Percentiles rank a stretch among this genome's conserved stretches.
These are phyloP conservation scores for Drosophila subobscura DNA, from an alignment of 1,140 invertebrate genomes.

Conservation along the genomic window DNA sequence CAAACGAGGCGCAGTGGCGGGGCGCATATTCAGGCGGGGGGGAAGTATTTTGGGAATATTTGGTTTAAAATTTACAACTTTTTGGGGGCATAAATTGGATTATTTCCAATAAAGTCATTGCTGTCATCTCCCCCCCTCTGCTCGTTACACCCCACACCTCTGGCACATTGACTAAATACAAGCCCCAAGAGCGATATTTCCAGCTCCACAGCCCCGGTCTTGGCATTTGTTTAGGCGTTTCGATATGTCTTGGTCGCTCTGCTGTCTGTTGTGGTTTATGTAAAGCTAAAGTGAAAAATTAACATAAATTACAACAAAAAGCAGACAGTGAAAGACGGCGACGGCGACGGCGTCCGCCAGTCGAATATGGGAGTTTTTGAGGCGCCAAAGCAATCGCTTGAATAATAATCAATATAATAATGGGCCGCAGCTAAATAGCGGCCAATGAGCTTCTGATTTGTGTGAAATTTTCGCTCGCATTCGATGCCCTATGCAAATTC, in stretches of 20 bases:
- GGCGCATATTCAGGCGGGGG: no score
- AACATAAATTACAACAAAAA: conserved; percentile 76
- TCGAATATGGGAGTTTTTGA: conserved; percentile 35
- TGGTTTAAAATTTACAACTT: background rate
- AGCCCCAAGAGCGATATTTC: conserved; percentile 37
- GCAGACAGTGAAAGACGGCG: conserved; percentile 18
- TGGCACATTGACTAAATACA: conserved; percentile 44
- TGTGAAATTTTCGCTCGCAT: conserved; percentile 59
- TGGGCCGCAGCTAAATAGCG: conserved; percentile 66
- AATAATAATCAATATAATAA: conserved; percentile 72
- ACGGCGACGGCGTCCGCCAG: conserved; percentile 25
- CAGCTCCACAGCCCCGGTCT: conserved; percentile 20
- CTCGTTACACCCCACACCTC: background rate
- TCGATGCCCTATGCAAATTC: conserved; percentile 60
- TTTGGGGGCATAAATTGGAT: no score
- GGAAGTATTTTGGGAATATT: background rate
- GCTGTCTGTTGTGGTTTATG: conserved; percentile 47
- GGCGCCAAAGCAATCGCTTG: conserved; percentile 63
- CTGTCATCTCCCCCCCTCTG: no score
- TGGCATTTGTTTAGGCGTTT: conserved; percentile 76
- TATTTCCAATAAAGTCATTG: no score
- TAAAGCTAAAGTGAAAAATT: conserved; percentile 71
- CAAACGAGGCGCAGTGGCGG: conserved; percentile 12
- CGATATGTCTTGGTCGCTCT: conserved; percentile 40
- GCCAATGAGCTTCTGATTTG: conserved; percentile 79